These are phyloP conservation scores for Leptobrachium ailaonicum DNA, from an alignment of 2,113 vertebrate genomes.

Conservation along the genomic window DNA sequence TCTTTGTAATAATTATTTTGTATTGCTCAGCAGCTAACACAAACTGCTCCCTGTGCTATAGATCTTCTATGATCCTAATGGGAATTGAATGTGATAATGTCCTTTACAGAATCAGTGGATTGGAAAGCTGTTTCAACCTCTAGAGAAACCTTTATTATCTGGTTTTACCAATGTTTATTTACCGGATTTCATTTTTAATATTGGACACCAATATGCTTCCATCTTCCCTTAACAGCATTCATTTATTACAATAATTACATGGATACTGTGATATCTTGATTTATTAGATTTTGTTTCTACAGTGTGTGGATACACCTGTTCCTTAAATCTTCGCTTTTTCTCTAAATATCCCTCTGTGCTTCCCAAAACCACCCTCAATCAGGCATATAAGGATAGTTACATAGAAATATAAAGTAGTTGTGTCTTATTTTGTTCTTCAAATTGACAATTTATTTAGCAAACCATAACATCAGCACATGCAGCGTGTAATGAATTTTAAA, in stretches of 20 bases:
- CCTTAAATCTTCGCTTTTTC: background rate
- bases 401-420: background rate
- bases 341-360: background rate
- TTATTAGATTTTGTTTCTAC: background rate
- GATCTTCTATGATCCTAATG: slow-evolving; percentile 39
- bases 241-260: too few species aligned
- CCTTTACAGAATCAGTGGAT: slow-evolving; percentile 15
- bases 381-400: background rate
- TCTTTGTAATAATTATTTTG: slow-evolving; percentile 30
- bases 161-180: slow-evolving; percentile 6
- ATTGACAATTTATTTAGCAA: background rate
- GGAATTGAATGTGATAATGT: slow-evolving; percentile 32
- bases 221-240: background rate
- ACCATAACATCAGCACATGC: background rate
- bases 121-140: slow-evolving; percentile 21
- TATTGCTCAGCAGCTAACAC: slow-evolving; percentile 22
- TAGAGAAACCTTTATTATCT: slow-evolving; percentile 10
- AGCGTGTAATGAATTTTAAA: background rate
- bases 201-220: background rate
- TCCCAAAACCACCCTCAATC: background rate
- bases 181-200: background rate
- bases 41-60: slow-evolving; percentile 13
- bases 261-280: background rate
- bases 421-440: background rate
- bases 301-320: background rate